Percentiles rank a stretch among this genome's conserved stretches.
Evolutionary conservation across 2,113 vertebrate species (phyloP).

Genomic region (Dermatemys mawii): DNA sequence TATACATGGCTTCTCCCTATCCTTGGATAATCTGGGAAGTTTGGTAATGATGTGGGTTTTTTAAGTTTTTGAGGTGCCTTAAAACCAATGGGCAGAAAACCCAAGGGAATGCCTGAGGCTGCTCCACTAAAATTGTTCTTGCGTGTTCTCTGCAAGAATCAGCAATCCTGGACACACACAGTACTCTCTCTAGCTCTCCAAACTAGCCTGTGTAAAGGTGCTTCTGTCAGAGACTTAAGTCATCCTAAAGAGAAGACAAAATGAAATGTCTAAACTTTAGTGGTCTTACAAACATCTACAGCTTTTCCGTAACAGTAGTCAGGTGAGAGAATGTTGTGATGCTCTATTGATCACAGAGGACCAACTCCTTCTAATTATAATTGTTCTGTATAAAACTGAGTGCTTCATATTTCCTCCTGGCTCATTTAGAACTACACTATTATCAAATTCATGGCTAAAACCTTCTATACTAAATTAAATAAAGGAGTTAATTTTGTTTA

Average conservation of each 20-base stretch:
- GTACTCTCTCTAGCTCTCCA: neutral
- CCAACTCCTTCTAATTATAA: neutral
- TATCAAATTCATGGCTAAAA: neutral
- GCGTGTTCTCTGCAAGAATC: too few species aligned
- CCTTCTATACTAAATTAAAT: neutral
- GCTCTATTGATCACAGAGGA: neutral
- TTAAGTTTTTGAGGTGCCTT: neutral
- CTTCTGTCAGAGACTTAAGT: neutral
- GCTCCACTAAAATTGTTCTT: neutral
- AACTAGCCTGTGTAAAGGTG: neutral
- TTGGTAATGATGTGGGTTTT: neutral
- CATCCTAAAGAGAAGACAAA: neutral
- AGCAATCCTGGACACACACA: neutral
- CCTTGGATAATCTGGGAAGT: neutral
- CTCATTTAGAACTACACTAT: fast-evolving
- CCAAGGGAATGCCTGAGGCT: neutral
- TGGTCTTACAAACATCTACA: fast-evolving
- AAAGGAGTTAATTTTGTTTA: neutral
- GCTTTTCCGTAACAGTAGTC: neutral
- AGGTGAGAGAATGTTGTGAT: fast-evolving
- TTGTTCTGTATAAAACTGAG: fast-evolving
- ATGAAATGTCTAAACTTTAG: fast-evolving
- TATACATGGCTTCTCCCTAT: neutral
- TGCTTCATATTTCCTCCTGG: fast-evolving
- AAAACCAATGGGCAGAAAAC: neutral